Base-by-base conservation (phyloP, 1,140 invertebrate genomes). In the Drosophila lacertosa region DNA sequence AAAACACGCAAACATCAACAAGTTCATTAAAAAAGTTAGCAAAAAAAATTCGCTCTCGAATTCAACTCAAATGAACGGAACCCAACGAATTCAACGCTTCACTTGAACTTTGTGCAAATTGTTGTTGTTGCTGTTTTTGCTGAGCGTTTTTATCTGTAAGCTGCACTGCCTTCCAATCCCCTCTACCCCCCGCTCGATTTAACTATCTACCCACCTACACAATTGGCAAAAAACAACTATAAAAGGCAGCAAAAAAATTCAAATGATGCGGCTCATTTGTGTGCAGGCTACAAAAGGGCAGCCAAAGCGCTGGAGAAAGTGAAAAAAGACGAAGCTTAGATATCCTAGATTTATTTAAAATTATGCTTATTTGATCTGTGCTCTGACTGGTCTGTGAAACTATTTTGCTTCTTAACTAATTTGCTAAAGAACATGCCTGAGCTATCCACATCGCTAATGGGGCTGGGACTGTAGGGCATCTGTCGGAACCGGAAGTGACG, bases 211-310 rank as follows among this genome's bases (percentile, higher is more conserved):
- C 39, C 63, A 79, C 62, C 71, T 65, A 59, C 58, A 53, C 53
- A 59, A 50, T 35, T 15, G n/a, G 16, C 39, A 18, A 29, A 32
- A 57, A 29, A 16, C 13, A 47, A 47, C 44, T n/a, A n/a, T n/a
- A 39, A 16, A 47, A 42, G 53, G 11, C 11, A 44, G 55, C 18
- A 9, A 63, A 69, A 62, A 10, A 54, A 22, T 60, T 62, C 62
- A 88, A 88, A 72, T 78, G 74, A 88, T 88, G 82, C 81, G 77
- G 65, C 83, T 89, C 82, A 88, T 88, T 88, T 88, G 82, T 72
- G 74, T 81, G 60, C 51, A n/a, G 57, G 63, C 82, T 77, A 72
- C 82, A 65, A 75, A 77, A 86, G 71, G 67, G 59, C 29, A 15
- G 48, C 22, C 15, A 24, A 45, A 45, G 40, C 40, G 16, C 24